Percentiles rank a stretch among this genome's conserved stretches.
phyloP scores from a whole-genome alignment of 1,140 invertebrate genomes.

The Probaryconus sp. region DNA sequence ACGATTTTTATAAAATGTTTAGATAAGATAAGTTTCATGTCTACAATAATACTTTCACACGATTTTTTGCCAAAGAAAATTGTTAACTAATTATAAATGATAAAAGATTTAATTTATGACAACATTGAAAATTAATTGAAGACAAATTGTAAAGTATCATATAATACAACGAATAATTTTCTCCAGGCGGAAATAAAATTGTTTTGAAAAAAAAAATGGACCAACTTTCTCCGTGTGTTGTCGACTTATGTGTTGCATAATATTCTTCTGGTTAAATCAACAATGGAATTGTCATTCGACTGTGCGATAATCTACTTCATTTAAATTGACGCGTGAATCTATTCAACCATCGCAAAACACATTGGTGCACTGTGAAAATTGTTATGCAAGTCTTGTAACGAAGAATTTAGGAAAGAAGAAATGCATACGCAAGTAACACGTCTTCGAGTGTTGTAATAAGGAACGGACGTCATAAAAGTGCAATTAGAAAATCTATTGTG shows the following conservation, averaged over 20 bases:
- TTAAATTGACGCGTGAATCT: constrained; percentile 13
- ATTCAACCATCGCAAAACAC: constrained; percentile 12
- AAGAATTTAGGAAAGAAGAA: too few relatives aligned
- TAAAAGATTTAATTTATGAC: too few relatives aligned
- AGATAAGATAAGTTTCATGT: too few relatives aligned
- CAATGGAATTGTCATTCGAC: constrained; percentile 3
- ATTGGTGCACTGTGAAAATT: not conserved
- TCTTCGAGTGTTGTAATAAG: constrained; percentile 18
- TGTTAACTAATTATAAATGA: too few relatives aligned
- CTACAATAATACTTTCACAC: too few relatives aligned
- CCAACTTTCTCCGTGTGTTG: not conserved
- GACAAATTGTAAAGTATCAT: too few relatives aligned
- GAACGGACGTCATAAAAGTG: not conserved
- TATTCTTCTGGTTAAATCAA: constrained; percentile 1
- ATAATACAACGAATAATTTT: too few relatives aligned
- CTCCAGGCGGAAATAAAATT: too few relatives aligned
- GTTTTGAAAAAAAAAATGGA: not conserved
- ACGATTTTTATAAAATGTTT: too few relatives aligned
- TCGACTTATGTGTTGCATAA: constrained; percentile 14
- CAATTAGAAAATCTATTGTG: constrained; percentile 5
- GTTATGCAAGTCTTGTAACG: constrained; percentile 19
- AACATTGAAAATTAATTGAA: too few relatives aligned
- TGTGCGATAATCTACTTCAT: constrained; percentile 9
- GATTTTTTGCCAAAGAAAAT: too few relatives aligned
- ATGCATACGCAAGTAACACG: constrained; percentile 10